Evolutionary conservation across 2,797 vertebrate species (phyloP).

Genomic region (Spea hammondii): DNA sequence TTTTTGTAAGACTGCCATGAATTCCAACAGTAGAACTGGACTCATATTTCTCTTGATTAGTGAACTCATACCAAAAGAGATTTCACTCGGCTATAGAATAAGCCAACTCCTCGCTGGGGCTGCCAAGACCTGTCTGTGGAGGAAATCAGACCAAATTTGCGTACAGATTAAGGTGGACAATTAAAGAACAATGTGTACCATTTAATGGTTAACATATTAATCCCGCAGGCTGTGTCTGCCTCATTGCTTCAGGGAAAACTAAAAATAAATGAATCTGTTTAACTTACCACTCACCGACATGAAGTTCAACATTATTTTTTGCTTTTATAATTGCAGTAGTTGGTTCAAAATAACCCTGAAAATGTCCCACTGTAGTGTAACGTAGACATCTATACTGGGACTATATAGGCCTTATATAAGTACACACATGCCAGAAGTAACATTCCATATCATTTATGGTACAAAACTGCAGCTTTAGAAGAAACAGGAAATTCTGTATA

Average conservation of each 20-base stretch:
- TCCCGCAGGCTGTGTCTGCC: slow-evolving; percentile 4
- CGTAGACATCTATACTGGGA: too few relatives aligned
- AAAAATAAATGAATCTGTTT: neutral
- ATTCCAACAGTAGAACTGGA: slow-evolving; percentile 47
- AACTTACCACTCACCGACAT: neutral
- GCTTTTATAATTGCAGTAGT: neutral
- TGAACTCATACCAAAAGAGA: slow-evolving; percentile 39
- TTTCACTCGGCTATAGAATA: slow-evolving; percentile 34
- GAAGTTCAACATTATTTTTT: too few relatives aligned
- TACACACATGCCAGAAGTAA: too few relatives aligned
- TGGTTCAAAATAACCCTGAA: neutral
- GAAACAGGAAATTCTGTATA: too few relatives aligned
- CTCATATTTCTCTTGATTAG: slow-evolving; percentile 49
- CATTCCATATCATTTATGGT: too few relatives aligned
- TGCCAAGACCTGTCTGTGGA: slow-evolving; percentile 51
- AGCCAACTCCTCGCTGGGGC: slow-evolving; percentile 37
- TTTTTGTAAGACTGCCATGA: slow-evolving; percentile 46
- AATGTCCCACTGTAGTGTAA: too few relatives aligned
- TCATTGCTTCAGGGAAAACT: slow-evolving; percentile 10
- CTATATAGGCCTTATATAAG: too few relatives aligned
- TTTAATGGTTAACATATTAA: slow-evolving; percentile 42
- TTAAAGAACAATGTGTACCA: slow-evolving; percentile 46
- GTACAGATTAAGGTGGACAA: slow-evolving; percentile 45
- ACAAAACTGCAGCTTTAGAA: too few relatives aligned
- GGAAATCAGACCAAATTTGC: slow-evolving; percentile 49